Conservation (phyloP, 2,113 vertebrate genomes). For the Trachemys scripta region DNA sequence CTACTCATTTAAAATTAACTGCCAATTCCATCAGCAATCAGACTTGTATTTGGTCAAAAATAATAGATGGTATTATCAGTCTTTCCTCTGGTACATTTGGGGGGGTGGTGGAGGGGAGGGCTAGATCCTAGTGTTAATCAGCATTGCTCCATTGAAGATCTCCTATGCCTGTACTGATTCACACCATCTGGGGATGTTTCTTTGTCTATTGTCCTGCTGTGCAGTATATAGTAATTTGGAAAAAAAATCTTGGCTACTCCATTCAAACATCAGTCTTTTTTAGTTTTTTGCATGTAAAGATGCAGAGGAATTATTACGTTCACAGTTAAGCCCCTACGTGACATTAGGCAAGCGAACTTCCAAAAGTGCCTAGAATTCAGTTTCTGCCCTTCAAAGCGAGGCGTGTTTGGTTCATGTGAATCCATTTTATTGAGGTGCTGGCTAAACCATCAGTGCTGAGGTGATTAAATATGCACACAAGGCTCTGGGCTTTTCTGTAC, state of each 20-base stretch:
- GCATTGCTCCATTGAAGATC: neutral
- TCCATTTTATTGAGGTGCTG: no score
- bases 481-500: neutral
- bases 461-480: rapidly evolving
- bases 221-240: neutral
- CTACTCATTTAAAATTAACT: neutral
- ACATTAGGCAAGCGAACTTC: neutral
- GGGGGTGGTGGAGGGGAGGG: rapidly evolving
- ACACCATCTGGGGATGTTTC: neutral
- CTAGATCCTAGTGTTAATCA: neutral
- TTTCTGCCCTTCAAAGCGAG: neutral
- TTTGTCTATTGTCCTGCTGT: neutral
- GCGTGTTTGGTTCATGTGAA: neutral
- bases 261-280: neutral
- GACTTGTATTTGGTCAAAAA: neutral
- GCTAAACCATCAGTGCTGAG: neutral
- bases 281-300: neutral
- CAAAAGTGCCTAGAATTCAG: neutral
- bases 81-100: neutral
- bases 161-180: rapidly evolving
- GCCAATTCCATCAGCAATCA: neutral
- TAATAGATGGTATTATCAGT: neutral
- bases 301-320: neutral
- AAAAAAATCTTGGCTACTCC: neutral
- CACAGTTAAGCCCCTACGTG: neutral